A percentile compares a stretch with the other conserved stretches of the same genome.
phyloP scores from a whole-genome alignment of 2,888 invertebrate species.

The Petrolisthes cinctipes region DNA sequence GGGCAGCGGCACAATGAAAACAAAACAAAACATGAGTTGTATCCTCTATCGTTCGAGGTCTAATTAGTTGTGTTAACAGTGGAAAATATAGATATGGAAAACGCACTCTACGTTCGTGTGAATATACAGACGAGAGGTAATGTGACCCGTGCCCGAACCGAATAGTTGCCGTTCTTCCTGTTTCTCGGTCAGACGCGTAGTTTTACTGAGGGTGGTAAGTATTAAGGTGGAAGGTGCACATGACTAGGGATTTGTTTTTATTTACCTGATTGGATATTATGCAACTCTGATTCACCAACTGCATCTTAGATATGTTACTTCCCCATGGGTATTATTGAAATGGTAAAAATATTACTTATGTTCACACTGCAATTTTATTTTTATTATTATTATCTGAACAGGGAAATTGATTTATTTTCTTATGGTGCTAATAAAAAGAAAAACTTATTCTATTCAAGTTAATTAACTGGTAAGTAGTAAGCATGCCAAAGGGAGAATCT shows the following conservation, averaged over 20 bases:
- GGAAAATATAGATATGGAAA: constrained; percentile 9
- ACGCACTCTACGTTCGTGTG: too few species aligned
- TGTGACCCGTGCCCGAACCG: not conserved
- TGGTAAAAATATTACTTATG: constrained; percentile 21
- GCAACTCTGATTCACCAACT: not conserved
- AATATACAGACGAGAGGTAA: not conserved
- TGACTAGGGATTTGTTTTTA: constrained; percentile 11
- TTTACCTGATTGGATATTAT: not conserved
- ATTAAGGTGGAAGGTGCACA: constrained; percentile 25
- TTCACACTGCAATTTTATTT: constrained; percentile 55
- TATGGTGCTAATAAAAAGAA: constrained; percentile 56
- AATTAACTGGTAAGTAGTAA: constrained; percentile 45
- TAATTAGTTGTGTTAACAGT: not conserved
- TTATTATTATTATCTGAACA: constrained; percentile 38
- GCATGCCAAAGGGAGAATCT: constrained; percentile 43
- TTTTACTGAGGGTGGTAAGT: constrained; percentile 36
- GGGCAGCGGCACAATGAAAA: constrained; percentile 19
- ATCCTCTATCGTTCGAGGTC: not conserved
- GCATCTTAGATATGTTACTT: not conserved
- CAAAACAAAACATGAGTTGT: not conserved
- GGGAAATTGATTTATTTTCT: constrained; percentile 54
- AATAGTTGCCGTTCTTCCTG: constrained; percentile 42
- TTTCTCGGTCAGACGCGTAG: constrained; percentile 50
- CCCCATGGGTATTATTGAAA: constrained; percentile 16
- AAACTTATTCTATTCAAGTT: constrained; percentile 39